phyloP scores from a whole-genome alignment of 2,113 vertebrate genomes.

The Tyto alba region DNA sequence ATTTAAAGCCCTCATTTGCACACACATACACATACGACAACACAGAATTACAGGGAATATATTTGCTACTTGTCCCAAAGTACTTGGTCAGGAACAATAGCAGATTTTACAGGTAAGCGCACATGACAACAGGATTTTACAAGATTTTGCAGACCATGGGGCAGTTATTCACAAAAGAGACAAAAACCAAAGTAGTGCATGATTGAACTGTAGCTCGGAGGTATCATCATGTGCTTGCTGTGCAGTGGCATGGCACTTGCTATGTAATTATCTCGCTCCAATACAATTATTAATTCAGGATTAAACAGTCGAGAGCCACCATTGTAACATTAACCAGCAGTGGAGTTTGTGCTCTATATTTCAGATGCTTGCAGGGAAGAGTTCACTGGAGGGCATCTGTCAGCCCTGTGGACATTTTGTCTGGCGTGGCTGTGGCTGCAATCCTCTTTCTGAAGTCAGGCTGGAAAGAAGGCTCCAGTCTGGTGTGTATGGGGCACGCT shows the following conservation, averaged over 20 bases:
- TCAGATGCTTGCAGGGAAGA: background rate
- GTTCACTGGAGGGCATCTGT: background rate
- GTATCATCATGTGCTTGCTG: background rate
- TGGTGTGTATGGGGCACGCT: background rate
- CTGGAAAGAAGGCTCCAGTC: background rate
- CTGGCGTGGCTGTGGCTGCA: background rate
- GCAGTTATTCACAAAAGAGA: background rate
- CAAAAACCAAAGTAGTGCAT: background rate
- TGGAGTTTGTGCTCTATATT: background rate
- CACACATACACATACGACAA: accelerated
- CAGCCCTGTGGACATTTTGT: background rate
- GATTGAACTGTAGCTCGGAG: background rate
- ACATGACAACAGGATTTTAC: background rate
- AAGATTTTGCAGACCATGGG: background rate
- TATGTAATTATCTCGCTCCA: background rate
- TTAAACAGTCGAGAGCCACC: background rate
- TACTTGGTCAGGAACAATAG: background rate
- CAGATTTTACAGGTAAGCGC: background rate
- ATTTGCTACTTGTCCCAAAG: background rate
- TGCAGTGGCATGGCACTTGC: background rate
- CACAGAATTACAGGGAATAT: background rate
- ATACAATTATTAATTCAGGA: slow-evolving; percentile 1
- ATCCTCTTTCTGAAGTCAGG: background rate
- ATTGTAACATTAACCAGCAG: background rate
- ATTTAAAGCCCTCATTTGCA: background rate